A percentile compares a stretch with the other conserved stretches of the same genome.
Evolutionary conservation across 2,113 vertebrate species (phyloP).

Genomic region (Lamprotornis superbus): DNA sequence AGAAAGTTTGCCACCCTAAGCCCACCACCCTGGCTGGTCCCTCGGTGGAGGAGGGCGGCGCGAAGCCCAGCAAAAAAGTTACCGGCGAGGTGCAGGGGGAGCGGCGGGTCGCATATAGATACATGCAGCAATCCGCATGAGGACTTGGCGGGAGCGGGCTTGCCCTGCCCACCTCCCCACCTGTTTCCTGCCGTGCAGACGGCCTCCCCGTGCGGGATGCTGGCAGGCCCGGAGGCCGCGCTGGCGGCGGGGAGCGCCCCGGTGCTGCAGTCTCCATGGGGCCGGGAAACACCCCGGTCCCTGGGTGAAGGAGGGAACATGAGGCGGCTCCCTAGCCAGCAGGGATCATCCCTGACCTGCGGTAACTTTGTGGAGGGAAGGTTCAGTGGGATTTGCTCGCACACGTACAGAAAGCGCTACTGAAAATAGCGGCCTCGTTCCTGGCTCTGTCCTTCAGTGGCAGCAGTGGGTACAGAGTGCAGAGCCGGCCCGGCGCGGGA

Average conservation of each 20-base stretch:
- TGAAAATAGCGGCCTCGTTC: no score
- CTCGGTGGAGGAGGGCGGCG: no score
- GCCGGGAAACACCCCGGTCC: not conserved
- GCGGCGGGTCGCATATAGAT: not conserved
- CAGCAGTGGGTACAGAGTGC: not conserved
- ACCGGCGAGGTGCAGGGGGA: not conserved
- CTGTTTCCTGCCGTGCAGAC: not conserved
- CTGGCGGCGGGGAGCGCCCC: no score
- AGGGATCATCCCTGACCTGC: no score
- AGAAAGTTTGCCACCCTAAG: not conserved
- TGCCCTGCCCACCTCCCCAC: not conserved
- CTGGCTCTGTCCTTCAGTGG: not conserved
- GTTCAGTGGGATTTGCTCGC: not conserved
- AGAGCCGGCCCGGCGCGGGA: rapidly evolving
- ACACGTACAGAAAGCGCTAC: no score
- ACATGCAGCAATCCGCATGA: not conserved
- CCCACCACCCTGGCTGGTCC: no score
- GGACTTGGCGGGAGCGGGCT: not conserved
- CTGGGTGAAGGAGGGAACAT: not conserved
- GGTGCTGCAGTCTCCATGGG: not conserved
- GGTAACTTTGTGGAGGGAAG: no score
- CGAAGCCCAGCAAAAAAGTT: not conserved
- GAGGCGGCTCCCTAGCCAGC: no score
- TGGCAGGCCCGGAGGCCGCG: not conserved
- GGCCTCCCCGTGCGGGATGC: not conserved